Evolutionary conservation across 2,888 invertebrate genomes (phyloP).

Genomic region (Orchesella flavescens): DNA sequence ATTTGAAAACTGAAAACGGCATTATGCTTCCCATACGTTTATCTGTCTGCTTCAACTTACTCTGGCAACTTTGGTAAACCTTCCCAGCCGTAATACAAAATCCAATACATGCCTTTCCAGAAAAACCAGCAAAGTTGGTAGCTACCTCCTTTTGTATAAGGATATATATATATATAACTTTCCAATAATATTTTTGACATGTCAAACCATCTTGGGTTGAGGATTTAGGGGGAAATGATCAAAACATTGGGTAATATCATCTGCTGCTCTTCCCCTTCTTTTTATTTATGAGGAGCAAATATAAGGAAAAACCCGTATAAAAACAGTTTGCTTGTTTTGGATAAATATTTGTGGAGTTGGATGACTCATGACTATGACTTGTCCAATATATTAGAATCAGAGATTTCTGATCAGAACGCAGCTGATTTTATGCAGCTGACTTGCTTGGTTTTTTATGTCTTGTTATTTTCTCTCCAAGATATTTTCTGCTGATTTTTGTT

Average conservation of each 20-base stretch:
- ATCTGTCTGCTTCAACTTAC: too few relatives aligned
- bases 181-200: constrained; percentile 12
- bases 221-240: constrained; percentile 36
- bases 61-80: too few relatives aligned
- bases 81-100: too few relatives aligned
- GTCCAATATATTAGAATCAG: neutral
- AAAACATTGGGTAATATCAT: constrained; percentile 32
- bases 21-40: too few relatives aligned
- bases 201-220: constrained; percentile 3
- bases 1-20: too few relatives aligned
- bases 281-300: constrained; percentile 20
- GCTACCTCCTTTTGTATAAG: too few relatives aligned
- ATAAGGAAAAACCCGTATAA: neutral
- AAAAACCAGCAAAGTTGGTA: too few relatives aligned
- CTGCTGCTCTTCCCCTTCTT: neutral
- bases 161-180: neutral
- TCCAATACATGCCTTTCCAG: too few relatives aligned
- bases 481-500: constrained; percentile 40
- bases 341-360: neutral
- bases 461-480: neutral
- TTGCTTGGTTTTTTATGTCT: neutral
- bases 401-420: neutral
- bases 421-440: neutral
- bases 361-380: too few relatives aligned
- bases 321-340: neutral